Conservation (phyloP, 2,888 invertebrate genomes). For the Patella ulyssiponensis region DNA sequence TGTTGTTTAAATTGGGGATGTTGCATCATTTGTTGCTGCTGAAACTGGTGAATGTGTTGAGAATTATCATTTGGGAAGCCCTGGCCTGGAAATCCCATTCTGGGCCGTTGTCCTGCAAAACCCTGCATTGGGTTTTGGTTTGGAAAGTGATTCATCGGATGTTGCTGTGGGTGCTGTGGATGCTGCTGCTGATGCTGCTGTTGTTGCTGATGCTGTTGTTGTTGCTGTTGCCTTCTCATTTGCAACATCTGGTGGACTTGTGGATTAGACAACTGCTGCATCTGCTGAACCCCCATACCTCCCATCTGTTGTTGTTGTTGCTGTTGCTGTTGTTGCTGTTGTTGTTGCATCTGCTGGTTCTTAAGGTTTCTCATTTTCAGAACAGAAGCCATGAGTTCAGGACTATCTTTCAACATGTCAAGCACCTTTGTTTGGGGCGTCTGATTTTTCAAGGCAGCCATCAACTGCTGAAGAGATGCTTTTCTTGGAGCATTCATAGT, state of each 20-base stretch:
- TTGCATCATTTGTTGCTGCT: conserved; percentile 54
- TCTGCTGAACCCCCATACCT: conserved; percentile 22
- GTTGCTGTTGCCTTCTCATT: conserved; percentile 58
- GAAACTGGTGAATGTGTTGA: conserved; percentile 68
- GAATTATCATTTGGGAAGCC: conserved; percentile 5
- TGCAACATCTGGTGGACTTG: conserved; percentile 51
- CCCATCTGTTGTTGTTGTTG: conserved; percentile 43
- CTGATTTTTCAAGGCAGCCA: conserved; percentile 91
- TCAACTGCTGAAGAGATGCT: conserved; percentile 77
- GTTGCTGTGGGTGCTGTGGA: conserved; percentile 60
- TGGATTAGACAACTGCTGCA: conserved; percentile 53
- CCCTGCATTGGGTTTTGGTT: conserved; percentile 50
- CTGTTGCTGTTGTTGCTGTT: conserved; percentile 55
- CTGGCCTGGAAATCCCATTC: background rate
- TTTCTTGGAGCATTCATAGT: conserved; percentile 58
- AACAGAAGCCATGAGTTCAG: conserved; percentile 94
- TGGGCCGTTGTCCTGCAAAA: conserved; percentile 71
- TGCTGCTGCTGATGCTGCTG: conserved; percentile 57
- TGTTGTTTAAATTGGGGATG: conserved; percentile 48
- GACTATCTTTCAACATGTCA: conserved; percentile 92
- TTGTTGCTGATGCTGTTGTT: conserved; percentile 61
- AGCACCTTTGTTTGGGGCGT: conserved; percentile 90
- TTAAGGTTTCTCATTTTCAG: conserved; percentile 81
- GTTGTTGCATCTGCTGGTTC: conserved; percentile 46
- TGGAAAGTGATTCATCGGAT: conserved; percentile 40